Evolutionary conservation across 2,888 invertebrate species (phyloP).

Genomic region (Diarsia mendica): DNA sequence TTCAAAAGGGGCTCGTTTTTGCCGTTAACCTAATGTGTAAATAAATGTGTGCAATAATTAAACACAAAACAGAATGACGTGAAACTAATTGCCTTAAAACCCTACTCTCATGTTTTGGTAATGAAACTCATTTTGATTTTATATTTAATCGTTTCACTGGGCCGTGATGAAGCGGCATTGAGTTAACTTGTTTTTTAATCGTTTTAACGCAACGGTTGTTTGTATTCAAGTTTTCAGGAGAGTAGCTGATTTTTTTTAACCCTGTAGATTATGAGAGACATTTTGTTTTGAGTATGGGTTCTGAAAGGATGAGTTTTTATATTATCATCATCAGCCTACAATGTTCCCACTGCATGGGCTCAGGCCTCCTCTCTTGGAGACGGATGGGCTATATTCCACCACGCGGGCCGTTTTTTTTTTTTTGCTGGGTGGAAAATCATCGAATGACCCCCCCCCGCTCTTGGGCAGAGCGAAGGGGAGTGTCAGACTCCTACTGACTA

Average conservation of each 20-base stretch:
- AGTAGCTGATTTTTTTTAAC: background rate
- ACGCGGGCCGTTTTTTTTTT: no score
- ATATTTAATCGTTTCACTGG: constrained; percentile 52
- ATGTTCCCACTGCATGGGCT: no score
- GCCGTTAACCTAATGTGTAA: constrained; percentile 87
- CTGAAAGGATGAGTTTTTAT: background rate
- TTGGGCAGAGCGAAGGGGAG: no score
- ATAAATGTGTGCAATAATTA: constrained; percentile 88
- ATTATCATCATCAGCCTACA: no score
- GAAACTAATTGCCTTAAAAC: constrained; percentile 82
- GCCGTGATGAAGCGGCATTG: constrained; percentile 47
- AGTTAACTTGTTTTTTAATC: constrained; percentile 45
- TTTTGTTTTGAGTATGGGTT: background rate
- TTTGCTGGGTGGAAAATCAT: no score
- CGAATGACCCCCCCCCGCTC: no score
- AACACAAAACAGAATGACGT: constrained; percentile 82
- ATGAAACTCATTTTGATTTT: constrained; percentile 60
- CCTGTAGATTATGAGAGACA: background rate
- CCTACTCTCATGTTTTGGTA: constrained; percentile 70
- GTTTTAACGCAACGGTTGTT: constrained; percentile 28
- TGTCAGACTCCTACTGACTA: no score
- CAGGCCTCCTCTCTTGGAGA: no score
- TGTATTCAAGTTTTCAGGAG: constrained; percentile 17
- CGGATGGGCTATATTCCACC: no score
- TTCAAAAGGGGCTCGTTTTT: constrained; percentile 85